Base-by-base conservation (phyloP, 2,888 invertebrate genomes). In the Esperia sulphurella region DNA sequence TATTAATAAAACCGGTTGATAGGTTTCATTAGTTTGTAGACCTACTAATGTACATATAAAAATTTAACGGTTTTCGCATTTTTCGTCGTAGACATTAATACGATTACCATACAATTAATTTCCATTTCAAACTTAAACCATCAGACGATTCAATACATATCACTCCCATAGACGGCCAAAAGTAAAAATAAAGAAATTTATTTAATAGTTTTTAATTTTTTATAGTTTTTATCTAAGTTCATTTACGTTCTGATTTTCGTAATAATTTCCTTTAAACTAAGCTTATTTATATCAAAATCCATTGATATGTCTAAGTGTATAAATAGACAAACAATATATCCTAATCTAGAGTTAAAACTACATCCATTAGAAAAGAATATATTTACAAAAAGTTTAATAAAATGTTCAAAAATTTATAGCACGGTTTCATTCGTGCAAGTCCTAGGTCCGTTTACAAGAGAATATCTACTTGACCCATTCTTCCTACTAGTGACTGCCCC, bases 341-440 rank as follows among this genome's bases (percentile, higher is more conserved):
- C 33, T 21, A 21, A 21, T 21, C 21, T 21, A 21, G 3, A 21
- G 21, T 21, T 21, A 21, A 21, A 21, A 21, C 21, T 21, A 21
- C 21, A 21, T 21, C 21, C 21, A 21, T 21, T 21, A 21, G 21
- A 21, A 21, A 21, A 21, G 21, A 21, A 21, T 21, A 21, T 21
- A 2, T 21, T 2, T 21, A 21, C 21, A 21, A 21, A 41, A 44
- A 39, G 41, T 31, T 12, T 38, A 30, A 41, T 21, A 21, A 21
- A 21, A 21, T 21, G 21, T 3, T 21, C 14, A 40, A 13, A 30
- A 40, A 54, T 63, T 66, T 93, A 94, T 59, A 94, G 91, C 57
- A 95, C 95, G 45, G 95, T 96, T 91, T 96, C 96, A 70, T 95
- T 95, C 33, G 95, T 95, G 78, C 94, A 95, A 3, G 95, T 95